Percentiles rank a stretch among this genome's conserved stretches.
Evolutionary conservation across 2,888 invertebrate species (phyloP).

Genomic region (Limnephilus marmoratus): DNA sequence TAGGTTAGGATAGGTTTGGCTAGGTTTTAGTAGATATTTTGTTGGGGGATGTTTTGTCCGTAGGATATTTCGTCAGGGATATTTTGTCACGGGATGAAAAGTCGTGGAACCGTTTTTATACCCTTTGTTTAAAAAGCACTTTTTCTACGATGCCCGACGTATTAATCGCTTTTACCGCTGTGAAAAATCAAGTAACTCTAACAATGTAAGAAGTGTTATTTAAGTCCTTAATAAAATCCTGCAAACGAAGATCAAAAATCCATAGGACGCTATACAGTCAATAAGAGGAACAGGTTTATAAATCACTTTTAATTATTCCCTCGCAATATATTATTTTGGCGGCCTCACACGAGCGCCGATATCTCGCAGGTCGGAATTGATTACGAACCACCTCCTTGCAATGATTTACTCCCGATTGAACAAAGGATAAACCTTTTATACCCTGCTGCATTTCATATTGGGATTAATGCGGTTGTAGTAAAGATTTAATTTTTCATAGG

Average conservation of each 20-base stretch:
- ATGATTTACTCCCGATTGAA: constrained; percentile 5
- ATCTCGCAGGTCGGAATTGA: constrained; percentile 17
- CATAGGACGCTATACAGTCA: neutral
- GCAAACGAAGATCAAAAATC: neutral
- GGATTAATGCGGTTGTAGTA: neutral
- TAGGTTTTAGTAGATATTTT: too few species aligned
- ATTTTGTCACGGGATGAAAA: too few species aligned
- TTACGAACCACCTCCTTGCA: constrained; percentile 7
- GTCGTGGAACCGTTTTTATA: too few species aligned
- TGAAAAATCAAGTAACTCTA: neutral
- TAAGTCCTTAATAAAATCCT: neutral
- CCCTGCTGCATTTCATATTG: neutral
- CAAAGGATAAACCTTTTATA: neutral
- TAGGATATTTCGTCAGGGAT: too few species aligned
- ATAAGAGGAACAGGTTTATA: neutral
- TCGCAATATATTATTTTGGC: neutral
- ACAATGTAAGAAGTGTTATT: neutral
- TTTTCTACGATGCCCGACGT: too few species aligned
- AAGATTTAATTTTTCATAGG: neutral
- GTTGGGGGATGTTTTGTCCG: too few species aligned
- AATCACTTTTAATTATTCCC: constrained; percentile 30
- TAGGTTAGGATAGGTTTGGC: too few species aligned
- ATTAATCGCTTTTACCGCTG: too few species aligned
- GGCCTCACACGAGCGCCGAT: neutral
- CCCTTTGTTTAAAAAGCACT: too few species aligned